Base-by-base conservation (phyloP, 2,888 invertebrate genomes). In the Agriopis leucophaearia region DNA sequence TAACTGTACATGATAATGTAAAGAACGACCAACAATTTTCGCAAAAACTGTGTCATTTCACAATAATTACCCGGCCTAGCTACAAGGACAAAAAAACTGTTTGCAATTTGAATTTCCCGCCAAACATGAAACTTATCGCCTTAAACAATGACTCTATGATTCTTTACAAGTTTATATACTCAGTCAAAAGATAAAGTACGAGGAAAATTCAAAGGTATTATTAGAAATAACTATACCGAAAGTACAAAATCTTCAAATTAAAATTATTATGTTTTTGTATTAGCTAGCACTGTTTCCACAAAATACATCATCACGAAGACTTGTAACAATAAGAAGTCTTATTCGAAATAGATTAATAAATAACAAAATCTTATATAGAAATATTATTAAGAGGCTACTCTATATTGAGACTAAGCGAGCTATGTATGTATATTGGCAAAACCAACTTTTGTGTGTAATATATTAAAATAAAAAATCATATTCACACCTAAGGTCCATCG, bases 281-380 rank as follows among this genome's bases (percentile, higher is more conserved):
- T 71, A 74, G 78, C 79, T 79, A 77, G 70, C 76, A 73, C 81
- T 81, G 67, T 79, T 83, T 81, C 81, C 81, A 83, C 82, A 83
- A 81, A 84, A 83, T 81, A 86, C 84, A 87, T 88, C 83, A 87
- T 87, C 88, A 89, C 88, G 85, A 83, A 82, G 83, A 86, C 81
- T 80, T 76, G 78, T 85, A 90, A 90, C 89, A 88, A 88, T 89
- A 85, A n/a, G 84, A 88, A 89, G 88, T 89, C 90, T 90, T 88
- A 87, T 86, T 84, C 84, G 87, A 88, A 88, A 87, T 91, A 91
- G 88, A 88, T 90, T 88, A 91, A 91, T 92, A 92, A 92, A 92
- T 92, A 92, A 92, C 92, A 92, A 91, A 92, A 90, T 83, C 90
- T 91, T 91, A 92, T 78, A 87, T 81, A 73, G 64, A 82, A 87